Percentiles rank a stretch among this genome's conserved stretches.
These are phyloP conservation scores for Leptarthrus brevirostris DNA, from an alignment of 2,888 invertebrate species.

Conservation along the genomic window DNA sequence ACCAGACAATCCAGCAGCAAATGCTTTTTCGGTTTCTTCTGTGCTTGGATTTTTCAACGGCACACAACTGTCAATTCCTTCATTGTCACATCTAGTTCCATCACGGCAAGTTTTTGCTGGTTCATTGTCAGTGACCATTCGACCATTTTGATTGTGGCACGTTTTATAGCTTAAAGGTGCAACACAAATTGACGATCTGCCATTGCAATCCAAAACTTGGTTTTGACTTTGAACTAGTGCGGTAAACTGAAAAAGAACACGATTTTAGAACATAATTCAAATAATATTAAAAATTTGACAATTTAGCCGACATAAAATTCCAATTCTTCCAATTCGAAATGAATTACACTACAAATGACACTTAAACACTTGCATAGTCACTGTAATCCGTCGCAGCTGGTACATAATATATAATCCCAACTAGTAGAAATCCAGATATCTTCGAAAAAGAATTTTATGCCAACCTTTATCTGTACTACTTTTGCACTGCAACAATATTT, in stretches of 20 bases:
- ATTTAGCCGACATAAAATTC: conserved; percentile 20
- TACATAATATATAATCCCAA: neutral
- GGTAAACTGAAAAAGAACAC: conserved; percentile 58
- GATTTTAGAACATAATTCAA: conserved; percentile 9
- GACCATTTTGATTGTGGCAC: conserved; percentile 58
- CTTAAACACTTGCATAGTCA: conserved; percentile 17
- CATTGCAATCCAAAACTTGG: conserved; percentile 58
- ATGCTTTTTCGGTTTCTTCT: neutral
- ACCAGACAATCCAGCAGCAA: neutral
- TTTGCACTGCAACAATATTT: conserved; percentile 57
- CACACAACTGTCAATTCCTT: conserved; percentile 61
- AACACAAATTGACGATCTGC: conserved; percentile 61
- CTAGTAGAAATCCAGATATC: neutral
- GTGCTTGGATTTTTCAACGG: neutral
- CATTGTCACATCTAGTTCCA: conserved; percentile 60
- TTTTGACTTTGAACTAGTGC: conserved; percentile 59
- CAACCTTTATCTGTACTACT: neutral
- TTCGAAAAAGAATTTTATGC: conserved; percentile 13
- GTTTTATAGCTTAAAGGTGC: conserved; percentile 61
- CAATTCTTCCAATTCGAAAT: conserved; percentile 10
- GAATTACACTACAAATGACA: conserved; percentile 1
- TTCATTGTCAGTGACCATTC: conserved; percentile 56
- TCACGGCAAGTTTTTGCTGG: conserved; percentile 57
- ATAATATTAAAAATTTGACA: conserved; percentile 1
- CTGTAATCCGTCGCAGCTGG: neutral